These are phyloP conservation scores for Smittia sp. DNA, from an alignment of 2,888 invertebrate species.

Conservation along the genomic window DNA sequence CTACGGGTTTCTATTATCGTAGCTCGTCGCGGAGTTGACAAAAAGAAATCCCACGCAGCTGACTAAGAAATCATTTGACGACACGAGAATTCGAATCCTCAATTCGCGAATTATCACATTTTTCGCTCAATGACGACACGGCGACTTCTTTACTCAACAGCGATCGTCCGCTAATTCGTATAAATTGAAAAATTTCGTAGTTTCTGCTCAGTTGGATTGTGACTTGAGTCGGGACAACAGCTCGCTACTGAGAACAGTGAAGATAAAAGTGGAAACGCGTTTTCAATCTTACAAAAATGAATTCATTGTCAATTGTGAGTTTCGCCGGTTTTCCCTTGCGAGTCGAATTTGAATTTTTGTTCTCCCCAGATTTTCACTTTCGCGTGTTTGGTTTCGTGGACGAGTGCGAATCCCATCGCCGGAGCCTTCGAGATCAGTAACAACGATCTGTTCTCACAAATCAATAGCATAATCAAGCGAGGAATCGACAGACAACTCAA, in stretches of 20 bases:
- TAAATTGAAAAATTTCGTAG: neutral
- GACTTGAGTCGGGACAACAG: neutral
- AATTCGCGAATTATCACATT: neutral
- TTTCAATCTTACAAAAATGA: neutral
- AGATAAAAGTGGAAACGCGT: too few species aligned
- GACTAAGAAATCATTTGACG: neutral
- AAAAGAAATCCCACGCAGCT: neutral
- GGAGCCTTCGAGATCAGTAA: neutral
- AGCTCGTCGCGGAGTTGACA: too few species aligned
- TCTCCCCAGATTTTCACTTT: neutral
- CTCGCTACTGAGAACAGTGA: neutral
- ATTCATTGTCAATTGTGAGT: neutral
- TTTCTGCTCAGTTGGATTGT: neutral
- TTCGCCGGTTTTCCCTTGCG: neutral
- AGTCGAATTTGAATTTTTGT: too few species aligned
- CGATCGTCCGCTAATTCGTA: constrained; percentile 2
- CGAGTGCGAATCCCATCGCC: neutral
- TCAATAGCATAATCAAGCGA: constrained; percentile 25
- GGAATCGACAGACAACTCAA: neutral
- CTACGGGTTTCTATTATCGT: too few species aligned
- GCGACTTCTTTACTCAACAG: neutral
- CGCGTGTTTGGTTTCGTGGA: neutral
- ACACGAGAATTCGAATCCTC: neutral
- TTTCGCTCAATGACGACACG: constrained; percentile 4
- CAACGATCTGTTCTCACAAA: constrained; percentile 18